Base-by-base conservation (phyloP, 2,888 invertebrate species). In the Pyrrhosoma nymphula region DNA sequence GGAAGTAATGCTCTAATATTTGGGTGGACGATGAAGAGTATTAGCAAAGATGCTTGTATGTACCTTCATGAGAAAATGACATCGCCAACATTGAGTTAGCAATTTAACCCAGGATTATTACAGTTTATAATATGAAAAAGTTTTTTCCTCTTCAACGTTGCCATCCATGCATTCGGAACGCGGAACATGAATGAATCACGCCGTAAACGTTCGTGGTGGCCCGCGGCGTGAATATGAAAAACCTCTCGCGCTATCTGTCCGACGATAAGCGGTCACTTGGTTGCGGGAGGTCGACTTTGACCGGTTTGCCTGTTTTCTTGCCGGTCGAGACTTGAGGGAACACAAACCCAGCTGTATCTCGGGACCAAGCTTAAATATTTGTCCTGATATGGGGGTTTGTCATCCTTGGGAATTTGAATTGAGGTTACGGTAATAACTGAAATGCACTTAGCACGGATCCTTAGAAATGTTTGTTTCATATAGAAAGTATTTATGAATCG, bases 201-300 rank as follows among this genome's bases (percentile, higher is more conserved):
- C 63, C 63, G 16, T n/a, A 56, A 89, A 56, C 89, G 56, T 60
- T 91, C 63, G 63, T 63, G 91, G 63, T 63, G 23, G 47, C 93
- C 93, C 47, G 91, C 91, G 91, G 91, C 91, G 63, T 91, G 91
- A 63, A 91, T 75, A 82, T 35, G 82, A 82, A 82, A 82, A 82
- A 35, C 82, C 82, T 14, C 82, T 82, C 82, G 30, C 35, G 82
- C 82, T 82, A 93, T 93, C 93, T 93, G 35, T 63, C 56, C 14
- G 39, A 16, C 47, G 89, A 89, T 89, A 93, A 93, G 93, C 93
- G 93, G 93, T 91, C 91, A 63, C 23, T 91, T 63, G 91, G 63
- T 35, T 93, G 69, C 69, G n/a, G n/a, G 93, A 93, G 93, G 93
- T 93, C 93, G 93, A 93, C 93, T 93, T 93, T 69, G 93, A 93